phyloP scores from a whole-genome alignment of 1,140 invertebrate species.

The Apis dorsata region DNA sequence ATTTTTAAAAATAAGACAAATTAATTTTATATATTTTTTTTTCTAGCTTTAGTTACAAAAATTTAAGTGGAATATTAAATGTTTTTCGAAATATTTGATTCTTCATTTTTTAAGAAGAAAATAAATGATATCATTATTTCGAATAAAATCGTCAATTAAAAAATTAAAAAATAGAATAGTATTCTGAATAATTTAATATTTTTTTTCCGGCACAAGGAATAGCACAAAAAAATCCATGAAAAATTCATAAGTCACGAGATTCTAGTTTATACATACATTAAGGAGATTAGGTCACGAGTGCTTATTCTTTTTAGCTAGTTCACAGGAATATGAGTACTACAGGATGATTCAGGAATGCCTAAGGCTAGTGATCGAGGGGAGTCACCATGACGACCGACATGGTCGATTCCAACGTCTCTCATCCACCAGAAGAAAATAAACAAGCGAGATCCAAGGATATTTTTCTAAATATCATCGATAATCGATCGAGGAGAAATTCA shows the following conservation, averaged over 20 bases:
- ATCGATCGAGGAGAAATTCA: too few relatives aligned
- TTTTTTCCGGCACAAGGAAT: background rate
- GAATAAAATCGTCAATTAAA: background rate
- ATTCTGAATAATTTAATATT: background rate
- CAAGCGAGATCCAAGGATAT: slow-evolving; percentile 6
- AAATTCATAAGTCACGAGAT: background rate
- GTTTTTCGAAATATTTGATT: background rate
- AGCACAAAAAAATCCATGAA: background rate
- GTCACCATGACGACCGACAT: slow-evolving; percentile 71
- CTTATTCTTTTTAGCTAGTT: slow-evolving; percentile 10
- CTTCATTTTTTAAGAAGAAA: background rate
- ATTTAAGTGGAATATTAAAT: too few relatives aligned
- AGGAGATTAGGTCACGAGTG: slow-evolving; percentile 7
- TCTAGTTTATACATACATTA: background rate
- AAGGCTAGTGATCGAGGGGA: slow-evolving; percentile 48
- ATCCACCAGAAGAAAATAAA: slow-evolving; percentile 29
- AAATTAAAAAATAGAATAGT: background rate
- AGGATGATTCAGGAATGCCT: slow-evolving; percentile 32
- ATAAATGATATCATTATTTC: background rate
- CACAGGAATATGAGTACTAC: slow-evolving; percentile 18
- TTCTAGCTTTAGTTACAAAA: too few relatives aligned
- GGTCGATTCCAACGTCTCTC: slow-evolving; percentile 67
- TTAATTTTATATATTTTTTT: background rate
- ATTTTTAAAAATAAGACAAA: background rate
- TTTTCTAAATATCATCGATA: too few relatives aligned